phyloP scores from a whole-genome alignment of 2,888 invertebrate genomes.

The Onchidella celtica region DNA sequence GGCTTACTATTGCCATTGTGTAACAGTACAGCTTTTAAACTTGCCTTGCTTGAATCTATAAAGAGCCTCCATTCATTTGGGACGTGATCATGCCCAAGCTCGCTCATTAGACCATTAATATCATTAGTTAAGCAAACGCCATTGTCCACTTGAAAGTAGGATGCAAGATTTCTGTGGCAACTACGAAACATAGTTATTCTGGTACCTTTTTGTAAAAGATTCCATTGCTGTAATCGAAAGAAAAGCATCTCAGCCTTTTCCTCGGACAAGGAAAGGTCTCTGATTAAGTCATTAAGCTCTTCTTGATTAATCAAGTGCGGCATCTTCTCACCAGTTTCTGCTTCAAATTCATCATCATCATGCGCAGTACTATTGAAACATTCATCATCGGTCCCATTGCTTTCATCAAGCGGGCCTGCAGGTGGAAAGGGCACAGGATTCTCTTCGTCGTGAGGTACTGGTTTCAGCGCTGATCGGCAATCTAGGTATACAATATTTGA shows the following conservation, averaged over 20 bases:
- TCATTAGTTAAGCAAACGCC: background rate
- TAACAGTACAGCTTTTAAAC: background rate
- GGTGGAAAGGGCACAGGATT: background rate
- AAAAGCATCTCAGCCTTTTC: background rate
- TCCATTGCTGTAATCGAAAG: background rate
- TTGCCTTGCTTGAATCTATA: constrained; percentile 6
- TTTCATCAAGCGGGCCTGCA: background rate
- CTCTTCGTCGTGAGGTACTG: background rate
- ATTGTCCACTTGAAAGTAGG: background rate
- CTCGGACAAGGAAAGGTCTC: background rate
- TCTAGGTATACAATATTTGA: background rate
- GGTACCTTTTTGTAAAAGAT: constrained; percentile 11
- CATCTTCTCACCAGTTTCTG: background rate
- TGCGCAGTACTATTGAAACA: background rate
- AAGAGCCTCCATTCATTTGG: constrained; percentile 6
- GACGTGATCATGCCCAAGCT: background rate
- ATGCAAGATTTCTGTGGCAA: background rate
- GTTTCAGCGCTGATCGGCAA: background rate
- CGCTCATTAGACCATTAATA: background rate
- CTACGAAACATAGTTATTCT: background rate
- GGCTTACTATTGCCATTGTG: constrained; percentile 5
- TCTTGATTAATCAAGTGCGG: background rate
- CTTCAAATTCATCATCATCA: background rate
- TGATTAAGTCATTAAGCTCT: background rate
- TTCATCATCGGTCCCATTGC: background rate